Base-by-base conservation (phyloP, 2,113 vertebrate species). In the Natator depressus region DNA sequence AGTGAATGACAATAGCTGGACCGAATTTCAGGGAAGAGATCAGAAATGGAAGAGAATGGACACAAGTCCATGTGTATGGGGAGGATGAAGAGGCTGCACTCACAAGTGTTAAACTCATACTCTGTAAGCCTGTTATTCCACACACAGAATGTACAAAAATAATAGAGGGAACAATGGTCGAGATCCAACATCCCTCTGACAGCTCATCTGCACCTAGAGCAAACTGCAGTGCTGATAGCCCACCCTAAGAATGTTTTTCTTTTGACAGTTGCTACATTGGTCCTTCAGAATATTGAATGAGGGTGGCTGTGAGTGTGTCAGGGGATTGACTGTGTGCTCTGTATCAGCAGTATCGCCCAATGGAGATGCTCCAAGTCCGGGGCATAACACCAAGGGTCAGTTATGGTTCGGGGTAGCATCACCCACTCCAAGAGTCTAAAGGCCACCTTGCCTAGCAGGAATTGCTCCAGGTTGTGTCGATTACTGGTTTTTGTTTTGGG, bases 11-110 rank as follows among this genome's bases (percentile, higher is more conserved):
- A 80, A 8, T 0, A 85, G 65, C 19, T 84, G 19, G 50, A 76
- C 1, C 11, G 62, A 87, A 80, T 8, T 31, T 91, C 46, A 69
- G 2, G 27, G 20, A 38, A 29, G 55, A 89, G 42, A 3, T 84
- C 65, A 1, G 29, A 89, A 91, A 80, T 8, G 3, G 17, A 62
- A 42, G 35, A 51, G n/a, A 78, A 85, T 65, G 7, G 75, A 80
- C 22, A 2, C 0, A 3, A 88, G 76, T 2, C 42, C 20, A 4
- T 69, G 57, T 4, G 14, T 65, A 69, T 1, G 46, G 14, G 6
- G 8, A 49, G 91, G 84, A 82, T 5, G 53, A n/a, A 87, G 8
- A 5, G 54, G 1, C 10, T 80, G 72, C 69, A 84, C 54, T 72
- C 3, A 35, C 4, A 75, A 86, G 9, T 31, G 22, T 79, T 72